Evolutionary conservation across 2,797 vertebrate genomes (phyloP).

Genomic region (Manis javanica): DNA sequence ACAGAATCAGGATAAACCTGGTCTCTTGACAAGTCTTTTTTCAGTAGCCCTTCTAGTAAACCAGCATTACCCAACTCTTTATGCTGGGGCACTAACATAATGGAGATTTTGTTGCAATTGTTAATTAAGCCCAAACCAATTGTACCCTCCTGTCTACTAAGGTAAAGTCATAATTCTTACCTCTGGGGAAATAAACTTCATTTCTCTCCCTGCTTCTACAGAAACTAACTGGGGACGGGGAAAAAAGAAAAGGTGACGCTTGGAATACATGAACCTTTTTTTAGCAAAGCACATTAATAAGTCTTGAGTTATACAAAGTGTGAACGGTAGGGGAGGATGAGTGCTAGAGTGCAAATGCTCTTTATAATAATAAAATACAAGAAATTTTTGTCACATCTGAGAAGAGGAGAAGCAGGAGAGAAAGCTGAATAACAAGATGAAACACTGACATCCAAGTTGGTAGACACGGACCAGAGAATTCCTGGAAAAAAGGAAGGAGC

Average conservation of each 20-base stretch:
- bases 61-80: background rate
- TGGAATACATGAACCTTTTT: slow-evolving; percentile 1
- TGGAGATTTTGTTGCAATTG: background rate
- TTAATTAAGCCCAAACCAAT: slow-evolving; percentile 21
- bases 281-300: slow-evolving; percentile 49
- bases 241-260: background rate
- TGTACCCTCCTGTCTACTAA: background rate
- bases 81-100: background rate
- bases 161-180: background rate
- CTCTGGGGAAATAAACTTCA: background rate
- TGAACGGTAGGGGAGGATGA: background rate
- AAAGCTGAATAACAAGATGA: background rate
- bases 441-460: background rate
- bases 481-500: background rate
- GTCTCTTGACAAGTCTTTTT: background rate
- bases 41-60: background rate
- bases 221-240: background rate
- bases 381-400: background rate
- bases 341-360: background rate
- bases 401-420: background rate
- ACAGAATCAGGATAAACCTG: background rate
- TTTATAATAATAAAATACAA: slow-evolving; percentile 28
- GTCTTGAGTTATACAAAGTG: slow-evolving; percentile 26
- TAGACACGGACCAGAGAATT: background rate
- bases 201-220: background rate